phyloP scores from a whole-genome alignment of 2,888 invertebrate species.

The Drosophila tripunctata region DNA sequence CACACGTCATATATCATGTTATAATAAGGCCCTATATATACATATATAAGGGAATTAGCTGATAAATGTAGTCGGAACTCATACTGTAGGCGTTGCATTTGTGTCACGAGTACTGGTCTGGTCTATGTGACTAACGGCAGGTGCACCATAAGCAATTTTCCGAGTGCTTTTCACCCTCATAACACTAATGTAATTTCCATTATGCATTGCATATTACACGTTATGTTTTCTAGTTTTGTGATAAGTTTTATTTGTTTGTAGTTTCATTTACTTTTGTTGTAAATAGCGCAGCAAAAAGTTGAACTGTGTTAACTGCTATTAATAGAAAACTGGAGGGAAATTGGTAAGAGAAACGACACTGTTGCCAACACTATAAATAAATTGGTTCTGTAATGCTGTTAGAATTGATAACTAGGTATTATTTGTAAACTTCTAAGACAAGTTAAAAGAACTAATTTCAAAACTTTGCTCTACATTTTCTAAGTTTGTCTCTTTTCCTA shows the following conservation, averaged over 20 bases:
- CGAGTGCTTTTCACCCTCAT: constrained; percentile 2
- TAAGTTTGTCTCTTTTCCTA: not conserved
- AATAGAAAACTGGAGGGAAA: not conserved
- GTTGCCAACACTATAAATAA: too few species aligned
- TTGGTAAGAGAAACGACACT: too few species aligned
- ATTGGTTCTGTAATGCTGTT: not conserved
- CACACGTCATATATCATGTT: constrained; percentile 54
- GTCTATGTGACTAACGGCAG: constrained; percentile 62
- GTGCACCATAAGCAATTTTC: constrained; percentile 34
- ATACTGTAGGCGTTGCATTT: constrained; percentile 23
- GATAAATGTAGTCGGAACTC: constrained; percentile 32
- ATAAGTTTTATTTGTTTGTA: not conserved
- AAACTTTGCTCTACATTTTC: not conserved
- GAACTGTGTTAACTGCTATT: not conserved
- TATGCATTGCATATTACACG: constrained; percentile 8
- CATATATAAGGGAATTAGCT: constrained; percentile 34
- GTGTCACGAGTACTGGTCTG: constrained; percentile 8
- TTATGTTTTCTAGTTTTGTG: constrained; percentile 15
- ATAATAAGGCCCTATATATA: constrained; percentile 24
- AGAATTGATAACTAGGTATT: too few species aligned
- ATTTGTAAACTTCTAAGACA: not conserved
- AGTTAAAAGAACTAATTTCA: not conserved
- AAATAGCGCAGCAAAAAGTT: not conserved
- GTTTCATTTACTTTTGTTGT: not conserved
- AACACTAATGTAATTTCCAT: constrained; percentile 9